Percentiles rank a stretch among this genome's conserved stretches.
These are phyloP conservation scores for Caenorhabditis tropicalis DNA, from an alignment of 1,140 invertebrate species.

Conservation along the genomic window DNA sequence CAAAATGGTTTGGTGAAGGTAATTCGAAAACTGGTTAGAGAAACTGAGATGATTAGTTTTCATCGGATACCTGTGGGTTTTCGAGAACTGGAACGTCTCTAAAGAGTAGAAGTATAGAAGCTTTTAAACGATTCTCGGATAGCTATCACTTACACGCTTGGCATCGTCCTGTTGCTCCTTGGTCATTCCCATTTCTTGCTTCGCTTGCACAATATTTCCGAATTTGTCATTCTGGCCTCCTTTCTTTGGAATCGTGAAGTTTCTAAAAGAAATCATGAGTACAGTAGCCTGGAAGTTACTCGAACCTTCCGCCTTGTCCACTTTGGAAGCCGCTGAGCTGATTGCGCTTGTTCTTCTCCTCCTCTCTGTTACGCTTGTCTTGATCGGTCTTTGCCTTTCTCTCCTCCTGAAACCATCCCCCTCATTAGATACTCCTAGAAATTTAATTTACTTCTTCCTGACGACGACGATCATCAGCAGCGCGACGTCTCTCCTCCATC, in stretches of 20 bases:
- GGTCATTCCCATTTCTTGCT: slow-evolving; percentile 94
- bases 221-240: slow-evolving; percentile 73
- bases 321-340: slow-evolving; percentile 69
- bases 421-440: background rate
- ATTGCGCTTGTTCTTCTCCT: slow-evolving; percentile 67
- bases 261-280: slow-evolving; percentile 49
- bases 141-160: slow-evolving; percentile 74
- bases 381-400: slow-evolving; percentile 58
- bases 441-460: slow-evolving; percentile 48
- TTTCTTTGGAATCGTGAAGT: slow-evolving; percentile 69
- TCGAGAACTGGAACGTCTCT: slow-evolving; percentile 29
- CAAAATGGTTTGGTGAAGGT: slow-evolving; percentile 52
- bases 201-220: slow-evolving; percentile 85
- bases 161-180: slow-evolving; percentile 99
- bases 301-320: slow-evolving; percentile 76
- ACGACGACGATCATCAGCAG: slow-evolving; percentile 58
- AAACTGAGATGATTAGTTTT: background rate
- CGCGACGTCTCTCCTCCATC: slow-evolving; percentile 52
- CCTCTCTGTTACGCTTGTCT: slow-evolving; percentile 62
- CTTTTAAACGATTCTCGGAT: background rate
- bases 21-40: background rate
- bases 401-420: slow-evolving; percentile 62
- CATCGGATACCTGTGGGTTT: slow-evolving; percentile 1
- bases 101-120: background rate
- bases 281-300: background rate